Evolutionary conservation across 2,888 invertebrate species (phyloP).

Genomic region (Cheiracanthium punctorium): DNA sequence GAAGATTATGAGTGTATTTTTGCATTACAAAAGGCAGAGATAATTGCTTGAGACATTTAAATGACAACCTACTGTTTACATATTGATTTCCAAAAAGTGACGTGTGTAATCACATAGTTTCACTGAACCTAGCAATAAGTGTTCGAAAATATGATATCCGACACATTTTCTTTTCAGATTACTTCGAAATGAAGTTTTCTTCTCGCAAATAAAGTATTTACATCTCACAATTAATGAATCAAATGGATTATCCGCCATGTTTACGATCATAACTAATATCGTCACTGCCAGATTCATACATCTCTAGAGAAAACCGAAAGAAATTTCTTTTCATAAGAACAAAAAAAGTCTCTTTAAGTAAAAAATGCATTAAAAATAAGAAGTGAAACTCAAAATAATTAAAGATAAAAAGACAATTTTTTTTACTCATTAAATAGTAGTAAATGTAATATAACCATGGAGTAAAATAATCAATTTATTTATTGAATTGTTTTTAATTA

Average conservation of each 20-base stretch:
- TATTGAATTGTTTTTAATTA: no score
- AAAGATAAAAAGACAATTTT: no score
- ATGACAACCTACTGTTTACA: constrained; percentile 70
- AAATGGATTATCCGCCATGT: constrained; percentile 69
- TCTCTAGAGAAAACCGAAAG: no score
- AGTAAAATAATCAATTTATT: no score
- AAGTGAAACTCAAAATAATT: no score
- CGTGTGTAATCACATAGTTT: neutral
- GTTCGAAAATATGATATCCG: constrained; percentile 10
- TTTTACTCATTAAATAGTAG: no score
- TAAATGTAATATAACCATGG: no score
- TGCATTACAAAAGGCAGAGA: neutral
- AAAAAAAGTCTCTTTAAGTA: neutral
- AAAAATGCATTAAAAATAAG: neutral
- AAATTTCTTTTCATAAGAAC: no score
- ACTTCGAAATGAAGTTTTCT: constrained; percentile 25
- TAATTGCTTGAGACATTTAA: constrained; percentile 12
- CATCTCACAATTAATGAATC: constrained; percentile 43
- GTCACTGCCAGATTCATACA: constrained; percentile 44
- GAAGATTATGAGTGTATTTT: no score
- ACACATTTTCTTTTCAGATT: constrained; percentile 12
- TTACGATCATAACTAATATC: constrained; percentile 68
- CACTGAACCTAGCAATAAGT: neutral
- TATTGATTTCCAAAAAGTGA: constrained; percentile 46
- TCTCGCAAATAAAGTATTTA: constrained; percentile 48